These are phyloP conservation scores for Drosophila eugracilis DNA, from an alignment of 1,140 invertebrate species.

Conservation along the genomic window DNA sequence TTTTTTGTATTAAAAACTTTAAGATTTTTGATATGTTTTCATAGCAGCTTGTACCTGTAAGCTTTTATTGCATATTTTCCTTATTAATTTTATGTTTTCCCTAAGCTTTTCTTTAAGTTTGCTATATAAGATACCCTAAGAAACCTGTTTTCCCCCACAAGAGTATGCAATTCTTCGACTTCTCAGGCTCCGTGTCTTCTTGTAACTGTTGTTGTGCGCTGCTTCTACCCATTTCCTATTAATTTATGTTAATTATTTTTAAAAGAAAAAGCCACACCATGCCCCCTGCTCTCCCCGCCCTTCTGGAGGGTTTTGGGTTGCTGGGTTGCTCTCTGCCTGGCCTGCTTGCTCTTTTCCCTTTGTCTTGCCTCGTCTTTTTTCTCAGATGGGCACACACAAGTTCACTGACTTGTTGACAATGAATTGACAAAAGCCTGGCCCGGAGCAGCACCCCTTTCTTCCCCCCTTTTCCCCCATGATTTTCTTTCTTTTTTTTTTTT, in stretches of 20 bases:
- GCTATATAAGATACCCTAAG: neutral
- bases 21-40: no score
- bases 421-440: constrained; percentile 73
- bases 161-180: constrained; percentile 9
- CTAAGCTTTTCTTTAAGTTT: no score
- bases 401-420: constrained; percentile 82
- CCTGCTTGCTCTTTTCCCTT: constrained; percentile 21
- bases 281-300: constrained; percentile 18
- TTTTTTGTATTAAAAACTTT: neutral
- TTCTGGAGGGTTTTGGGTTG: constrained; percentile 28
- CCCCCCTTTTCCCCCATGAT: constrained; percentile 18
- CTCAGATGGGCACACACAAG: constrained; percentile 61
- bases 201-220: constrained; percentile 64
- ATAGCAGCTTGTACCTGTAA: no score
- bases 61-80: no score
- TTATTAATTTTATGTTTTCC: no score
- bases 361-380: constrained; percentile 20
- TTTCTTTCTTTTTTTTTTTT: neutral
- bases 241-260: constrained; percentile 82
- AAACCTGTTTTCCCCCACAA: neutral
- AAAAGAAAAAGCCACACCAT: constrained; percentile 73
- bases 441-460: constrained; percentile 16
- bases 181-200: neutral
- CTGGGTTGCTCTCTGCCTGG: constrained; percentile 21
- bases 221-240: constrained; percentile 78